These are phyloP conservation scores for Rostratula benghalensis DNA, from an alignment of 2,113 vertebrate species.

Conservation along the genomic window DNA sequence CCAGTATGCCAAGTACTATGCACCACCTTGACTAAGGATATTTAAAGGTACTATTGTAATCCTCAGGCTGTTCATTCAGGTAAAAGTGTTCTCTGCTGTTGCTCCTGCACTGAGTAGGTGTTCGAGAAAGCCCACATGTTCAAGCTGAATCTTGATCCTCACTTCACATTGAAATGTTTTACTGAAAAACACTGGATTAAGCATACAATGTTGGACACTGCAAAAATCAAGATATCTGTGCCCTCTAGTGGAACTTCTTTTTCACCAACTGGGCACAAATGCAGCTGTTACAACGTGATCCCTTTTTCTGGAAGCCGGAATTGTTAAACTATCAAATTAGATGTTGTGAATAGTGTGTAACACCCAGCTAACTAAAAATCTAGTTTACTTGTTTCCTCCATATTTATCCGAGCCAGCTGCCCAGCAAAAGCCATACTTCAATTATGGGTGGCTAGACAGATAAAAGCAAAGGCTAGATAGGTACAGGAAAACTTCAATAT, in stretches of 20 bases:
- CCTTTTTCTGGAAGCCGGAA: background rate
- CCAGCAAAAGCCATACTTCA: background rate
- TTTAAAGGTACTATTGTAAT: background rate
- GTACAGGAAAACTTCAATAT: background rate
- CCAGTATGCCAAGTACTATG: background rate
- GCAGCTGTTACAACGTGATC: fast-evolving
- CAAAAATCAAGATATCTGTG: constrained; percentile 25
- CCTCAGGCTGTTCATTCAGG: background rate
- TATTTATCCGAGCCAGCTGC: background rate
- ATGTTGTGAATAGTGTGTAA: fast-evolving
- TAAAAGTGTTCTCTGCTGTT: background rate
- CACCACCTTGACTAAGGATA: background rate
- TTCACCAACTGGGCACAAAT: background rate
- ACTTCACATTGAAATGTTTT: background rate
- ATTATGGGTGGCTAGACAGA: background rate
- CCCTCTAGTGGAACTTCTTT: constrained; percentile 55
- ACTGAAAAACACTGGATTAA: background rate
- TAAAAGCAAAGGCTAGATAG: background rate
- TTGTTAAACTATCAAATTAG: background rate
- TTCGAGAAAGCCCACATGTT: background rate
- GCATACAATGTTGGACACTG: background rate
- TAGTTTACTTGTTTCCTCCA: background rate
- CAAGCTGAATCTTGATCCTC: background rate
- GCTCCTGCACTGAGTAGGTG: background rate
- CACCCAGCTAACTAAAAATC: background rate